Base-by-base conservation (phyloP, 2,888 invertebrate genomes). In the Acronicta alni region DNA sequence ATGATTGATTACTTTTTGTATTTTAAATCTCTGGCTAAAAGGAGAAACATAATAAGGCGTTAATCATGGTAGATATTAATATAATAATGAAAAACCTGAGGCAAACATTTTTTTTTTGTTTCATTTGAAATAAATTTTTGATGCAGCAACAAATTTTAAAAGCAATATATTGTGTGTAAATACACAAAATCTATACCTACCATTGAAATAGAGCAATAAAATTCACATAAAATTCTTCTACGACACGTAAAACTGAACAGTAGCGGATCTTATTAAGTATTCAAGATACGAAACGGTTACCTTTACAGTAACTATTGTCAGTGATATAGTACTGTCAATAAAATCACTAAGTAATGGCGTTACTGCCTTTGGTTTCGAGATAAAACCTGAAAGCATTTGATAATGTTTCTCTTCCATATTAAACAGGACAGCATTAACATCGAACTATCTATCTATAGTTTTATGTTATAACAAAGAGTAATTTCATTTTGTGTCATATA, bases 191-290 rank as follows among this genome's bases (percentile, higher is more conserved):
- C 72, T 79, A 82, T 82, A 72, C 71, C n/a, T 70, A 66, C 70
- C 58, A 72, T 70, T 70, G 63, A 68, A 81, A 83, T 80, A 75
- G 64, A 79, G 79, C 72, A 75, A 77, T 85, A 84, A 85, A 86
- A 81, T 77, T 60, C 58, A 65, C 80, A 72, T 84, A 77, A 85
- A 84, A 75, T 64, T 63, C 64, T 51, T 80, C 79, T 81, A 84
- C 80, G 79, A 76, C 62, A 66, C 75, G 74, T 83, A 80, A 84
- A 84, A 80, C 65, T 69, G 73, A 77, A 74, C 75, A 67, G 67
- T 62, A 63, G 68, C 61, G 71, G 61, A 75, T 66, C 74, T 79
- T 81, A 83, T 82, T 79, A 81, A 80, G 67, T 78, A 85, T 85
- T 81, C 78, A 75, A 63, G 62, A 69, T 37, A 57, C 75, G 55